A percentile compares a stretch with the other conserved stretches of the same genome.
phyloP scores from a whole-genome alignment of 2,888 invertebrate species.

The Orthosia gracilis region DNA sequence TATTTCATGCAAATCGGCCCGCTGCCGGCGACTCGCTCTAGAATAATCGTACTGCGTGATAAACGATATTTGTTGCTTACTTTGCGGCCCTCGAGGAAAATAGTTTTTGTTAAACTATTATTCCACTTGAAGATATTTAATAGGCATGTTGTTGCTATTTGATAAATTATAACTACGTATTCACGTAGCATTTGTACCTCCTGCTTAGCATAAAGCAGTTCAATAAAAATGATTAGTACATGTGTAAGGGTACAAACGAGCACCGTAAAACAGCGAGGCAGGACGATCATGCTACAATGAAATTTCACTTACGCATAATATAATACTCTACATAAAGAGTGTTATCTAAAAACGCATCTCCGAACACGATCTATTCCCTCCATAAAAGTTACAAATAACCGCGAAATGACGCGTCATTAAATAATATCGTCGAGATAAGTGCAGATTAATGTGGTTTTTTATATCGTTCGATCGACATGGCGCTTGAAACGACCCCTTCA shows the following conservation, averaged over 20 bases:
- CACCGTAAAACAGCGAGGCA: constrained; percentile 41
- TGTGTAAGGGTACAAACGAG: constrained; percentile 37
- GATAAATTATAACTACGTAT: constrained; percentile 5
- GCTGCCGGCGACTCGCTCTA: constrained; percentile 74
- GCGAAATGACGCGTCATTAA: constrained; percentile 89
- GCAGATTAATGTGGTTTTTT: constrained; percentile 89
- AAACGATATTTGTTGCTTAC: constrained; percentile 71
- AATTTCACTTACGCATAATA: constrained; percentile 79
- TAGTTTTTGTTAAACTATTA: constrained; percentile 40
- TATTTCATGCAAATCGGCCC: constrained; percentile 89
- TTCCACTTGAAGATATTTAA: constrained; percentile 39
- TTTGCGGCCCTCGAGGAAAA: constrained; percentile 61
- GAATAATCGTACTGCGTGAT: constrained; percentile 79
- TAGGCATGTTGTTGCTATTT: constrained; percentile 19
- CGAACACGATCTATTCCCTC: constrained; percentile 78
- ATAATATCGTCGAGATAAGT: constrained; percentile 89
- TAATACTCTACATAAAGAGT: constrained; percentile 75
- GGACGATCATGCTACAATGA: constrained; percentile 61
- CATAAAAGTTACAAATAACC: constrained; percentile 90
- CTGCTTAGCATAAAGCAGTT: background rate
- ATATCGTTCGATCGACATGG: constrained; percentile 84
- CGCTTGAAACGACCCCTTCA: constrained; percentile 80
- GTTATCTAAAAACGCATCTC: constrained; percentile 84
- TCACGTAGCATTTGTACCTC: background rate
- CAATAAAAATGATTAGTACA: constrained; percentile 36